Evolutionary conservation across 2,888 invertebrate genomes (phyloP).

Genomic region (Microplitis deprimator): DNA sequence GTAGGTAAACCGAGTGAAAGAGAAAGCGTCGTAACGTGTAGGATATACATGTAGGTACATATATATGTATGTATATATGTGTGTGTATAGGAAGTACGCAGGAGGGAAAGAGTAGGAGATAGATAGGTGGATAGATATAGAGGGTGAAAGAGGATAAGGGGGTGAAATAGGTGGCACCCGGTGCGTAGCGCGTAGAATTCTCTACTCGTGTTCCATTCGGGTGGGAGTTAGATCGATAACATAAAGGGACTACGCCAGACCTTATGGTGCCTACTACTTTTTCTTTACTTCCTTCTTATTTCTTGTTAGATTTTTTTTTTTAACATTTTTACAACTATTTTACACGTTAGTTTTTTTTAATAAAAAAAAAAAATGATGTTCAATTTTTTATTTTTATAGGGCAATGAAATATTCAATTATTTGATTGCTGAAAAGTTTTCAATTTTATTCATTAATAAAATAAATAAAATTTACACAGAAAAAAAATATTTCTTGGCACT

Average conservation of each 20-base stretch:
- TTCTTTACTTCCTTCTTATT: slow-evolving; percentile 54
- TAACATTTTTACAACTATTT: slow-evolving; percentile 22
- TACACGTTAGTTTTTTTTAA: slow-evolving; percentile 38
- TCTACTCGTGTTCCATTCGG: slow-evolving; percentile 36
- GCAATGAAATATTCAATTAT: too few species aligned
- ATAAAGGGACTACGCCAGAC: slow-evolving; percentile 63
- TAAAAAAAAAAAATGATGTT: not conserved
- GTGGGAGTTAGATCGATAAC: slow-evolving; percentile 65
- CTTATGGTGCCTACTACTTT: slow-evolving; percentile 62
- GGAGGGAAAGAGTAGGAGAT: slow-evolving; percentile 33
- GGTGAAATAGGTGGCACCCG: slow-evolving; percentile 43
- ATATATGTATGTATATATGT: not conserved
- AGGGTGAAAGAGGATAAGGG: slow-evolving; percentile 40
- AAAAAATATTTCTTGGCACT: too few species aligned
- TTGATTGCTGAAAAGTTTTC: too few species aligned
- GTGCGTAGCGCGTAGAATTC: slow-evolving; percentile 49
- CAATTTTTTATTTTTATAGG: too few species aligned
- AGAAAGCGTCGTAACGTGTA: slow-evolving; percentile 21
- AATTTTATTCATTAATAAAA: too few species aligned
- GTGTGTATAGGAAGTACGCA: slow-evolving; percentile 18
- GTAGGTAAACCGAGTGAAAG: slow-evolving; percentile 13
- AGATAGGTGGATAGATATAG: slow-evolving; percentile 25
- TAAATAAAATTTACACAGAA: too few species aligned
- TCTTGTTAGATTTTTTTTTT: slow-evolving; percentile 20
- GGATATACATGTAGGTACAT: slow-evolving; percentile 8